These are phyloP conservation scores for Drosophila sp. DNA, from an alignment of 1,140 invertebrate genomes.

Conservation along the genomic window DNA sequence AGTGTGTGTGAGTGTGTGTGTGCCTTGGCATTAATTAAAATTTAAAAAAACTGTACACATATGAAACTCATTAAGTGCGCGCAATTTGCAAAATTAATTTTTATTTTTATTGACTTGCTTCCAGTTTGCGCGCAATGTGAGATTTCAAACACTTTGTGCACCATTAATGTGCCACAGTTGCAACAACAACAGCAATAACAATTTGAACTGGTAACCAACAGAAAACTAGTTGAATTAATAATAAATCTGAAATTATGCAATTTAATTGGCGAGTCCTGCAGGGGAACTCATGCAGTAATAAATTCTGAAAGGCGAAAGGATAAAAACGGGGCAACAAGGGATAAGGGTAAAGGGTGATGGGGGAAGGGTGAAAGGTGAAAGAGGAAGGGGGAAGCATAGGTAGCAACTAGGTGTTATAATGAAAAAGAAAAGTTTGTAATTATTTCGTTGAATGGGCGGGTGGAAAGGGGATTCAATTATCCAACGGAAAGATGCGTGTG, in stretches of 20 bases:
- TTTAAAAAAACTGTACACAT: slow-evolving; percentile 47
- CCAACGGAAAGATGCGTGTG: slow-evolving; percentile 58
- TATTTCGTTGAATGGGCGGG: slow-evolving; percentile 22
- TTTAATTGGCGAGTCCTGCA: slow-evolving; percentile 58
- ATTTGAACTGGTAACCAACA: slow-evolving; percentile 6
- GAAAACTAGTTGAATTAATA: slow-evolving; percentile 60
- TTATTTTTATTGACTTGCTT: slow-evolving; percentile 74
- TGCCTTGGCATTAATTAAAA: slow-evolving; percentile 72
- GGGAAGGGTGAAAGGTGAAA: too few species aligned
- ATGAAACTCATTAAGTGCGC: slow-evolving; percentile 69
- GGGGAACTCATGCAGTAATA: slow-evolving; percentile 31
- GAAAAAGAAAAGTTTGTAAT: slow-evolving; percentile 18
- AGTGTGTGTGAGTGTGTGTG: slow-evolving; percentile 4
- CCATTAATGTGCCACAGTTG: slow-evolving; percentile 45
- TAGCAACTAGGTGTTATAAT: not conserved
- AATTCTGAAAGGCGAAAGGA: slow-evolving; percentile 13
- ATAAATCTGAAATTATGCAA: slow-evolving; percentile 77
- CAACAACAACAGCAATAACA: slow-evolving; percentile 11
- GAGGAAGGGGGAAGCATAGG: not conserved
- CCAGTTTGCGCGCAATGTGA: slow-evolving; percentile 27
- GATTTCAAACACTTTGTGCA: slow-evolving; percentile 51
- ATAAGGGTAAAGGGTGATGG: too few species aligned
- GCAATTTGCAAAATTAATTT: slow-evolving; percentile 76
- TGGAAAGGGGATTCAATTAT: slow-evolving; percentile 56
- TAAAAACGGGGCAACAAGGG: not conserved